Evolutionary conservation across 2,797 vertebrate genomes (phyloP), one percentile per base, ranked within the genome.

Genomic region (Microhierax caerulescens): DNA sequence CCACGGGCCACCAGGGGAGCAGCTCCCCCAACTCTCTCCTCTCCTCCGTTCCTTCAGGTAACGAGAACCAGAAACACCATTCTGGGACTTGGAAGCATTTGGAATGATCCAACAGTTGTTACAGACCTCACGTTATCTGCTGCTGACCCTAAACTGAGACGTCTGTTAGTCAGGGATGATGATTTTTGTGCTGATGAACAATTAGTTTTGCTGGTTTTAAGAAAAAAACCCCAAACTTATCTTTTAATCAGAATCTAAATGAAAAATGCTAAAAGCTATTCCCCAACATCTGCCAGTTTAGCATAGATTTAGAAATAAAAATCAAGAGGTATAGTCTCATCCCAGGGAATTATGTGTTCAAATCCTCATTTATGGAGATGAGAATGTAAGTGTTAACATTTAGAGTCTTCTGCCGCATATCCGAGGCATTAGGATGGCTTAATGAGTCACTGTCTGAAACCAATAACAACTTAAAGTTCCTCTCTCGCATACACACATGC

Each of bases 221-320:
- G 91, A 7, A 67, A 59, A 88, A 45, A 59, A 16, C 19, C 7
- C 10, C 16, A 25, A 50, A 28, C 20, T 84, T 96, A 97, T 98
- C 96, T 97, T 98, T 98, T 98, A 98, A 98, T 98, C 97, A 96
- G 96, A 97, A 97, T 89, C 75, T 70, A 98, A 98, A 96, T 94
- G 97, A 98, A 94, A 96, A 92, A 96, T 94, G 73, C 89, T 96
- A 93, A 97, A 97, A 94, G 95, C 95, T 96, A 83, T 69, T 83
- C 86, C 86, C 91, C 59, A 97, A 98, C 97, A 98, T 98, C 98
- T 98, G 98, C 94, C 97, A 94, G 93, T 85, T 91, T 61, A 94
- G 96, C 95, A 96, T 90, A 97, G 97, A 98, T 97, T 98, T 97
- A 97, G 84, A 97, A 96, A 96, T 97, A 97, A 97, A 98, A 98